Conservation (phyloP, 2,888 invertebrate species). For the Melanargia galathea region DNA sequence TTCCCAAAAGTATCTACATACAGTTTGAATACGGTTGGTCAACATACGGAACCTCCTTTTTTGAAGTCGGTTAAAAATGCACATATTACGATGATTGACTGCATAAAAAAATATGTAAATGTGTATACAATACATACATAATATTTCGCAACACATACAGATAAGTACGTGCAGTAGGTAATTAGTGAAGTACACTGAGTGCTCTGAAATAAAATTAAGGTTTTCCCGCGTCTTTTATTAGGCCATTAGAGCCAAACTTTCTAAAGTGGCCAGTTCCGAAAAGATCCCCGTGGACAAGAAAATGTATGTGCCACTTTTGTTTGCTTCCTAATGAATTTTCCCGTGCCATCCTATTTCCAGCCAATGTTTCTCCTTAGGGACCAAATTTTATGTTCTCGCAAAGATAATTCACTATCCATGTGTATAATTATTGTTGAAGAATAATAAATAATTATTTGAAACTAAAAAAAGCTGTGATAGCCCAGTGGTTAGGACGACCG, state of each 20-base stretch:
- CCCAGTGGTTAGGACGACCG: no score
- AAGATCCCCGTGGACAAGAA: constrained; percentile 7
- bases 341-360: background rate
- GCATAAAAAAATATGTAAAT: no score
- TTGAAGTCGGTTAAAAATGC: no score
- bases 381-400: constrained; percentile 3
- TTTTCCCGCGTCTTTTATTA: background rate
- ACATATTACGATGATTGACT: no score
- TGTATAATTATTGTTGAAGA: no score
- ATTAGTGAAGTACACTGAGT: background rate
- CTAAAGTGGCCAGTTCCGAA: constrained; percentile 7
- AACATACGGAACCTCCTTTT: no score
- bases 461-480: no score
- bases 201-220: constrained; percentile 5
- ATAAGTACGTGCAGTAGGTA: background rate
- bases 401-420: background rate
- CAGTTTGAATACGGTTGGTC: no score
- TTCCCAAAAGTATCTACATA: no score
- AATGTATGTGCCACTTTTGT: constrained; percentile 12
- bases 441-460: no score
- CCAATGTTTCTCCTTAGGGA: constrained; percentile 5
- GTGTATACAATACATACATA: no score
- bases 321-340: constrained; percentile 15
- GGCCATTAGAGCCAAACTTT: background rate
- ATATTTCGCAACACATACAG: background rate